Conservation (phyloP, 2,797 vertebrate genomes). For the Brachyrhaphis roseni region DNA sequence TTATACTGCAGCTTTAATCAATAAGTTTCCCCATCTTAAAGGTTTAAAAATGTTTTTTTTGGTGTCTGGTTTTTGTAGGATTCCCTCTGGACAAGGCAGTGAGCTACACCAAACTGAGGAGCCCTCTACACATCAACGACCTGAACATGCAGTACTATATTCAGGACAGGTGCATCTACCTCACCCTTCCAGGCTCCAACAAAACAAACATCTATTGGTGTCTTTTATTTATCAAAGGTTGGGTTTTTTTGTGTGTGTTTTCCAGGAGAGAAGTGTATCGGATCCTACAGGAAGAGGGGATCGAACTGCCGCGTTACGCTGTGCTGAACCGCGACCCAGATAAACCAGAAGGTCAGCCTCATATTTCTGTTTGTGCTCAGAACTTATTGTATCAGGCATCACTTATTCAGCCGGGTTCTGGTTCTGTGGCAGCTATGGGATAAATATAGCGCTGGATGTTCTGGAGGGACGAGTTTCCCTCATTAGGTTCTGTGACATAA, state of each 20-base stretch:
- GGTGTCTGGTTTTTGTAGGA: constrained; percentile 72
- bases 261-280: constrained; percentile 96
- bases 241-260: constrained; percentile 1
- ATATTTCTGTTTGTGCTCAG: not conserved
- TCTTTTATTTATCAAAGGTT: not conserved
- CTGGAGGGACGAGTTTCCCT: constrained; percentile 48
- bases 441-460: constrained; percentile 68
- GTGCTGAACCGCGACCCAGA: constrained; percentile 97
- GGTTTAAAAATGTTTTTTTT: not conserved
- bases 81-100: constrained; percentile 98
- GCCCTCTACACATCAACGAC: constrained; percentile 95
- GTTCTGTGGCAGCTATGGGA: constrained; percentile 58
- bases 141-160: constrained; percentile 99
- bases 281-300: constrained; percentile 96
- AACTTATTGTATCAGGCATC: constrained; percentile 19
- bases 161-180: constrained; percentile 90
- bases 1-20: no score
- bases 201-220: not conserved
- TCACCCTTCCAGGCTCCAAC: not conserved
- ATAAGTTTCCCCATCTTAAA: not conserved
- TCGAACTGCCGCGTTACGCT: constrained; percentile 96
- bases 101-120: constrained; percentile 94
- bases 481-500: constrained; percentile 36
- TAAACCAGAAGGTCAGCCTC: constrained; percentile 88
- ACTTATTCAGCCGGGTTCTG: constrained; percentile 24